Conservation (phyloP, 2,797 vertebrate genomes). For the Xyrichtys novacula region DNA sequence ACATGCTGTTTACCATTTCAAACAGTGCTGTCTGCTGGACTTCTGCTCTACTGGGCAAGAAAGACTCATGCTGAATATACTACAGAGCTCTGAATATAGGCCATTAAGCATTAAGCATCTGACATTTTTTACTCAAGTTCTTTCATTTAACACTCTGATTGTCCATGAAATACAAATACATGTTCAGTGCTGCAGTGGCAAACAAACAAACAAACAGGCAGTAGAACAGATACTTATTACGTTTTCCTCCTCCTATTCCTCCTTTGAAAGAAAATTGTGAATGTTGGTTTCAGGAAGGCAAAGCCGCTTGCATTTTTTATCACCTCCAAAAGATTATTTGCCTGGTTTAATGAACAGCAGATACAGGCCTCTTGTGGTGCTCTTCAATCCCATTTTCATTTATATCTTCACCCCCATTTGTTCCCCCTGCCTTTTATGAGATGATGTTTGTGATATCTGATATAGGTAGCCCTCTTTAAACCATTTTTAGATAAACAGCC, state of each 20-base stretch:
- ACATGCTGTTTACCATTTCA: conserved; percentile 71
- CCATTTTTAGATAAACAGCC: background rate
- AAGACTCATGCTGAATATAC: conserved; percentile 4
- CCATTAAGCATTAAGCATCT: background rate
- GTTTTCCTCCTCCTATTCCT: background rate
- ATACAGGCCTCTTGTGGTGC: background rate
- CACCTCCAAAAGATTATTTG: background rate
- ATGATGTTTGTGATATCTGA: background rate
- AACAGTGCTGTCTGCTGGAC: conserved; percentile 58
- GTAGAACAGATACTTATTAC: no score
- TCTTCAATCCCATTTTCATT: background rate
- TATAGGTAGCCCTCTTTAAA: background rate
- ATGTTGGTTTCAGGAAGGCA: background rate
- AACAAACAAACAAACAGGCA: background rate
- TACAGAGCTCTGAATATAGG: background rate
- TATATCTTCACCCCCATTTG: background rate
- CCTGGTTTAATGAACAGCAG: background rate
- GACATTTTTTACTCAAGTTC: conserved; percentile 15
- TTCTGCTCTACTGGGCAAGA: conserved; percentile 44
- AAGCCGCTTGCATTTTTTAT: background rate
- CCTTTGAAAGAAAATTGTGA: background rate
- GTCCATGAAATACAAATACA: conserved; percentile 8
- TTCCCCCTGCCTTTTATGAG: background rate
- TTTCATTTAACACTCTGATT: conserved; percentile 22
- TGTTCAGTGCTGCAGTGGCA: background rate